phyloP scores from a whole-genome alignment of 2,797 vertebrate species.

The Pseudochaenichthys georgianus region DNA sequence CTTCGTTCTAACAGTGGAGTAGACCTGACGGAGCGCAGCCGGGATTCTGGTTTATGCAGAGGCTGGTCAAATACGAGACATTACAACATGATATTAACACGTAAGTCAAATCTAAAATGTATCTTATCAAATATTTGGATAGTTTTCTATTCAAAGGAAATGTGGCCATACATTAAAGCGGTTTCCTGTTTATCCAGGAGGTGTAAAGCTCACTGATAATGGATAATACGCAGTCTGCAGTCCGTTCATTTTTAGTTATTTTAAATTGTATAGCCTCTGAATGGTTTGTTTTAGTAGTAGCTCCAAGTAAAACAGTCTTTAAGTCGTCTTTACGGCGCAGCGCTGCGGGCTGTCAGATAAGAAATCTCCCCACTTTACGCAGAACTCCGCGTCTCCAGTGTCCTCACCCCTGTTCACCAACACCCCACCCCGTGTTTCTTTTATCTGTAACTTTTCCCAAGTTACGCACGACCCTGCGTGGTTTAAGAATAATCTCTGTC shows the following conservation, averaged over 20 bases:
- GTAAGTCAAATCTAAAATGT: conserved; percentile 65
- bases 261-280: neutral
- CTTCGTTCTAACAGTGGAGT: conserved; percentile 61
- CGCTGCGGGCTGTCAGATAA: conserved; percentile 78
- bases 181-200: conserved; percentile 30
- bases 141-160: neutral
- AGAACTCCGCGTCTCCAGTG: conserved; percentile 34
- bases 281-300: neutral
- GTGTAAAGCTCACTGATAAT: accelerated
- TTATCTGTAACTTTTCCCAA: neutral
- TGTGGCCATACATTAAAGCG: neutral
- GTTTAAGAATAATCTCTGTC: neutral
- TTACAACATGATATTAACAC: conserved; percentile 79
- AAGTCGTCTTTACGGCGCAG: conserved; percentile 17
- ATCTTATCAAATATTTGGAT: accelerated
- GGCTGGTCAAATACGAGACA: conserved; percentile 36
- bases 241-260: neutral
- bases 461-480: neutral
- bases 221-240: neutral
- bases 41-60: conserved; percentile 51
- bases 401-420: conserved; percentile 15
- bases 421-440: conserved; percentile 8
- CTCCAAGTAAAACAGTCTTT: neutral
- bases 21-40: conserved; percentile 54
- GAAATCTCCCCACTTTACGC: conserved; percentile 44